Evolutionary conservation across 1,140 invertebrate species (phyloP).

Genomic region (Nomia melanderi): DNA sequence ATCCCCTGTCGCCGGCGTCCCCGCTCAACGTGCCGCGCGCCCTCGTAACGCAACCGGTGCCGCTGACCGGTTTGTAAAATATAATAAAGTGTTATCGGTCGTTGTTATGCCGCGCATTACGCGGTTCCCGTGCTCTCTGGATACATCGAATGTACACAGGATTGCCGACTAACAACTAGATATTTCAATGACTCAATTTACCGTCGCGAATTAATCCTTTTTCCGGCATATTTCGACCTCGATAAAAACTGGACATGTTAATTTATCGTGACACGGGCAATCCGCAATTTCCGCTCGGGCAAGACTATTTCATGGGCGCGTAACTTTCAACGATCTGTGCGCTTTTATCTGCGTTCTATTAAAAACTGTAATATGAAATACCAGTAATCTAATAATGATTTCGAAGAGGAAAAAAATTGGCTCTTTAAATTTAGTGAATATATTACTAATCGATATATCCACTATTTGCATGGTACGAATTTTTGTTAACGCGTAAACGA

Average conservation of each 20-base stretch:
- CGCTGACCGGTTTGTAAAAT: slow-evolving; percentile 53
- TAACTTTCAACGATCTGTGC: too few species aligned
- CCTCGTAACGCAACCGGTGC: slow-evolving; percentile 37
- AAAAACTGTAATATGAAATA: too few species aligned
- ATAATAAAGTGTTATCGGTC: slow-evolving; percentile 55
- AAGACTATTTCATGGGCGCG: neutral
- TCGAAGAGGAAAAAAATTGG: too few species aligned
- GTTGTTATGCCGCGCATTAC: slow-evolving; percentile 51
- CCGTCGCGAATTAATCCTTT: slow-evolving; percentile 47
- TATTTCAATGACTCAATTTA: slow-evolving; percentile 52
- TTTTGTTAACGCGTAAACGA: too few species aligned
- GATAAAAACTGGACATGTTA: neutral
- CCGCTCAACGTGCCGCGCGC: neutral
- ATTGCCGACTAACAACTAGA: slow-evolving; percentile 40
- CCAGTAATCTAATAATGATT: too few species aligned
- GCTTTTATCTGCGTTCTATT: too few species aligned
- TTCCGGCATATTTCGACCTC: neutral
- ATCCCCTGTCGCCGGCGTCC: slow-evolving; percentile 7
- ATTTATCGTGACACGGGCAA: neutral
- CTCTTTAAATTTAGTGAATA: too few species aligned
- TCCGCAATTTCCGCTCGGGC: too few species aligned
- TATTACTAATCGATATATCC: too few species aligned
- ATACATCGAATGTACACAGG: slow-evolving; percentile 39
- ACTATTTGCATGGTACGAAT: too few species aligned
- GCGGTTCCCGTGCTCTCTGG: slow-evolving; percentile 25